phyloP scores from a whole-genome alignment of 2,113 vertebrate genomes.

The Miniopterus natalensis region DNA sequence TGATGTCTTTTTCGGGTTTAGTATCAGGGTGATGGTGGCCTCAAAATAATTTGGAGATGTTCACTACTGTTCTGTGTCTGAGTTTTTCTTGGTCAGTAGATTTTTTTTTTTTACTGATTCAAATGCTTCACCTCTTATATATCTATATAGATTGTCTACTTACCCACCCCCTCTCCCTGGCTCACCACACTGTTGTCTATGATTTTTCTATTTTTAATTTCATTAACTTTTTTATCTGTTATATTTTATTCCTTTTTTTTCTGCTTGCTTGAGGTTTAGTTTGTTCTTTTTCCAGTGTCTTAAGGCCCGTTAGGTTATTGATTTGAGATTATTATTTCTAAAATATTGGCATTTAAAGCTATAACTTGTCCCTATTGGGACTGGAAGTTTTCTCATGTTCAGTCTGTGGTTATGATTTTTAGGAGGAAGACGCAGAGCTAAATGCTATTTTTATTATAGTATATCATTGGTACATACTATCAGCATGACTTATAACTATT shows the following conservation, averaged over 20 bases:
- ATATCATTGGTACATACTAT: neutral
- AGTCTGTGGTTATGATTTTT: neutral
- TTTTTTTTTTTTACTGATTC: neutral
- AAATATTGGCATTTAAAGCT: neutral
- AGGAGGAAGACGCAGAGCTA: neutral
- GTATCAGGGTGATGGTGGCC: neutral
- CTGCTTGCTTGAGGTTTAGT: neutral
- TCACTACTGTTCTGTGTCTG: neutral
- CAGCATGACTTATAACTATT: neutral
- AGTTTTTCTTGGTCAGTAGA: neutral
- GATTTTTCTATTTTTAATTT: neutral
- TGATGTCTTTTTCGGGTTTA: neutral
- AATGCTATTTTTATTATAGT: neutral
- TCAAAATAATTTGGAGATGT: neutral
- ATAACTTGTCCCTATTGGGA: neutral
- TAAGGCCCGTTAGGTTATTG: neutral
- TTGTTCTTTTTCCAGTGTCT: neutral
- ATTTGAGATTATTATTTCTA: neutral
- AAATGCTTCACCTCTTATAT: neutral
- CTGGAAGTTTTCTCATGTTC: neutral
- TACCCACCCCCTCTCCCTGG: too few species aligned
- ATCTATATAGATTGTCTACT: neutral
- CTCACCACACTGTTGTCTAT: neutral
- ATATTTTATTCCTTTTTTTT: neutral
- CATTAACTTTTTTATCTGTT: neutral